Percentiles rank a stretch among this genome's conserved stretches.
Conservation (phyloP, 2,888 invertebrate genomes). For the Choristoneura rosaceana region DNA sequence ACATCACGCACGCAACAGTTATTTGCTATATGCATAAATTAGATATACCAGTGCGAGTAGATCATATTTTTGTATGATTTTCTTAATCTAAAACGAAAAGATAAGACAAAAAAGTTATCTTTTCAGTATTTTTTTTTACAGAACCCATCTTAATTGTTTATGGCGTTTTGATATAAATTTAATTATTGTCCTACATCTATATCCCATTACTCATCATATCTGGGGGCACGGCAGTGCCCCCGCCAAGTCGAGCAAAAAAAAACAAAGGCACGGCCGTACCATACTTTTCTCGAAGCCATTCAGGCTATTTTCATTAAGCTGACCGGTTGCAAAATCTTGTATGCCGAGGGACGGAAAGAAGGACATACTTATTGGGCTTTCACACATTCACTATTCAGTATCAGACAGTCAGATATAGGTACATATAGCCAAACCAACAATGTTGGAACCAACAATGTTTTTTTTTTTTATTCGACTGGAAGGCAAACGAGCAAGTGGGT, state of each 20-base stretch:
- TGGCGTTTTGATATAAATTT: not conserved
- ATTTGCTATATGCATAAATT: slow-evolving; percentile 19
- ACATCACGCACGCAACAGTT: slow-evolving; percentile 26
- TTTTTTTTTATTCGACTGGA: too few species aligned
- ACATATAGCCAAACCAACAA: not conserved
- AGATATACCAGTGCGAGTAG: not conserved
- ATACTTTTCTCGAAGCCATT: too few species aligned
- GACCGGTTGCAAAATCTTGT: slow-evolving; percentile 28
- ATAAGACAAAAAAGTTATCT: not conserved
- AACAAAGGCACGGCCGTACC: too few species aligned
- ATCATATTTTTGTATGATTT: not conserved
- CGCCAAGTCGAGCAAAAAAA: too few species aligned
- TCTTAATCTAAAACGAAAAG: not conserved
- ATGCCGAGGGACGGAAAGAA: slow-evolving; percentile 20
- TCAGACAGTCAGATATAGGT: slow-evolving; percentile 31
- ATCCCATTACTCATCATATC: not conserved
- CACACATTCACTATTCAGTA: slow-evolving; percentile 36
- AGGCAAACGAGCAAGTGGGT: too few species aligned
- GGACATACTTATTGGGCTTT: slow-evolving; percentile 38
- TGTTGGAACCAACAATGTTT: too few species aligned
- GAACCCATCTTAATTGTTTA: not conserved
- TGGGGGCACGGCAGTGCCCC: too few species aligned
- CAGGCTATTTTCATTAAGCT: too few species aligned
- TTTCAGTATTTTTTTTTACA: not conserved
- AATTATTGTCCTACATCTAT: slow-evolving; percentile 15